Percentiles rank a stretch among this genome's conserved stretches.
These are phyloP conservation scores for Clusia tigrina DNA, from an alignment of 2,888 invertebrate species.

Conservation along the genomic window DNA sequence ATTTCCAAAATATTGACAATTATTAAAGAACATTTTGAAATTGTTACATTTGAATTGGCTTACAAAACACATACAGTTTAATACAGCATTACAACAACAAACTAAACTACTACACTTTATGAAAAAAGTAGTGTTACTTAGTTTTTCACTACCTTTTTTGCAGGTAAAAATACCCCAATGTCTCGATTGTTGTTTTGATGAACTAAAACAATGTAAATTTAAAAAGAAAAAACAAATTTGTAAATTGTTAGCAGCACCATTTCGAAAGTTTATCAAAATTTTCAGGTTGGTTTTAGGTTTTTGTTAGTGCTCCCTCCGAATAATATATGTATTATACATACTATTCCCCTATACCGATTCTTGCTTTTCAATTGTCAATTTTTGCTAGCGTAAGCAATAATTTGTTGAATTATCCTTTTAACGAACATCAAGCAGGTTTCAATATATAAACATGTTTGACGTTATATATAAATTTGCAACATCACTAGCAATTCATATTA, in stretches of 20 bases:
- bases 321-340: too few species aligned
- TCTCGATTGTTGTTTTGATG: constrained; percentile 40
- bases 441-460: too few species aligned
- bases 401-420: too few species aligned
- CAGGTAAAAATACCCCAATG: constrained; percentile 33
- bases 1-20: background rate
- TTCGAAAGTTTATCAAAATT: constrained; percentile 55
- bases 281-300: constrained; percentile 52
- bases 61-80: background rate
- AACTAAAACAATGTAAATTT: constrained; percentile 39
- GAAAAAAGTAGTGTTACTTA: background rate
- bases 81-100: constrained; percentile 19
- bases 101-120: background rate
- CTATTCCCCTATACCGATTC: too few species aligned
- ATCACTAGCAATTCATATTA: too few species aligned
- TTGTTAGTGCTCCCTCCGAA: constrained; percentile 10
- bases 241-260: constrained; percentile 49
- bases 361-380: too few species aligned
- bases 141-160: constrained; percentile 25
- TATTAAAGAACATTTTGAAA: background rate
- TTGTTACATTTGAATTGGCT: background rate
- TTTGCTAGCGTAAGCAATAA: too few species aligned
- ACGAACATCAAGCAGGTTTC: too few species aligned
- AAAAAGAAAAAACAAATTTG: constrained; percentile 39
- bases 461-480: too few species aligned